Percentiles rank a stretch among this genome's conserved stretches.
Conservation (phyloP, 2,888 invertebrate genomes). For the Drosophila yooni region DNA sequence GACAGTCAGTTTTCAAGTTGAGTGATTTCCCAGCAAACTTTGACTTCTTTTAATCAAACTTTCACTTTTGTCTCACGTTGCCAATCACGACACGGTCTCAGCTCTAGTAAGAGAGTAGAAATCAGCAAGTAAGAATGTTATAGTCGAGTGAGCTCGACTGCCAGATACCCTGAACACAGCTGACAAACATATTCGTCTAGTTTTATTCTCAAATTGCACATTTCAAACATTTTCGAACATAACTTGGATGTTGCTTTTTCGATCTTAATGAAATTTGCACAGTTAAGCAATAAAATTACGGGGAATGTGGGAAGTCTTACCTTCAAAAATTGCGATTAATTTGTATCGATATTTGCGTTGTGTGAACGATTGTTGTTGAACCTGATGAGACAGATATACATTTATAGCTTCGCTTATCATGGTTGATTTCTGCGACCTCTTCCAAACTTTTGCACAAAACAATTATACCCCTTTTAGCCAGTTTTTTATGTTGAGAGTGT, state of each 20-base stretch:
- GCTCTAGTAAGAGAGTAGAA: not conserved
- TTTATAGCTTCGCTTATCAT: not conserved
- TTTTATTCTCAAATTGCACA: not conserved
- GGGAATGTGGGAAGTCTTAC: accelerated
- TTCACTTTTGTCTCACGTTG: not conserved
- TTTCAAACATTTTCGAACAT: not conserved
- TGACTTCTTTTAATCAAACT: not conserved
- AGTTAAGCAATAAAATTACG: not conserved
- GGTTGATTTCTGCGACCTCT: not conserved
- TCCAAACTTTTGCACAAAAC: not conserved
- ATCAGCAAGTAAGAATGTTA: not conserved
- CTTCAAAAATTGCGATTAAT: accelerated
- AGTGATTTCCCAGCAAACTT: not conserved
- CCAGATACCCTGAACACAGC: not conserved
- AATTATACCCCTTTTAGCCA: not conserved
- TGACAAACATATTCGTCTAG: accelerated
- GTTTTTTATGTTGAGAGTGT: not conserved
- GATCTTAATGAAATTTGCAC: not conserved
- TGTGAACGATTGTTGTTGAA: not conserved
- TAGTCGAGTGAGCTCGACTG: not conserved
- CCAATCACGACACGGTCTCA: not conserved
- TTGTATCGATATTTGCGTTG: not conserved
- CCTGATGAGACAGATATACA: not conserved
- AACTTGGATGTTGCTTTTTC: accelerated
- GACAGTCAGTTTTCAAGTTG: not conserved